Evolutionary conservation across 2,797 vertebrate genomes (phyloP), one percentile per base, ranked within the genome.

Genomic region (Sebastes steindachneri): DNA sequence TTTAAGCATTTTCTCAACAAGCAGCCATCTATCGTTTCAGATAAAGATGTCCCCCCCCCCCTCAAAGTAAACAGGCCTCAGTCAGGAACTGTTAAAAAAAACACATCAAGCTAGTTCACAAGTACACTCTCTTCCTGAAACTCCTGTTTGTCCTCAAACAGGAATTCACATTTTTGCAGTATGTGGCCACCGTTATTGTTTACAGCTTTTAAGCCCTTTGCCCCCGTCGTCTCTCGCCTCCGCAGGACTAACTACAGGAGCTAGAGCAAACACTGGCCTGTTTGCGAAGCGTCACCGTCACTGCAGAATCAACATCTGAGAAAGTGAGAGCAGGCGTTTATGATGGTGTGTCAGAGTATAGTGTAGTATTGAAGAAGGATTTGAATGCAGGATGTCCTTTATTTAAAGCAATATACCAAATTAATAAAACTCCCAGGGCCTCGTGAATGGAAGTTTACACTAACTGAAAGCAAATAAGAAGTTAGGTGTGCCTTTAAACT

Each of bases 211-310:
- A 26, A 26, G 68, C 25, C 69, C 68, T 83, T 80, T 79, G 77
- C 80, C 60, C 77, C 48, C 5, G 60, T 21, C 3, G 66, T 78
- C 57, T 87, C 75, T 84, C 79, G 82, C 82, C 68, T 79, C 78
- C 71, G 80, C 57, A 77, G 75, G 73, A 82, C 75, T 15, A 53
- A 57, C 59, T 29, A 10, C 84, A 73, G 70, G 75, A 71, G 83
- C 33, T 1, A 79, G 58, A 83, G 80, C 85, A 92, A 92, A 94
- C 89, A 92, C 11, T 4, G 28, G 72, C 60, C 48, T 93, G 89
- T 93, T 91, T 93, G 86, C 51, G 0, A 29, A 88, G 85, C 66
- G 85, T 85, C 77, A 84, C 67, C 23, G 55, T 48, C 65, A 64
- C 79, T 35, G 29, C 77, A 87, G 84, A 91, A 68, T 89, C 81